Evolutionary conservation across 2,113 vertebrate species (phyloP), one percentile per base, ranked within the genome.

Genomic region (Scomber scombrus): DNA sequence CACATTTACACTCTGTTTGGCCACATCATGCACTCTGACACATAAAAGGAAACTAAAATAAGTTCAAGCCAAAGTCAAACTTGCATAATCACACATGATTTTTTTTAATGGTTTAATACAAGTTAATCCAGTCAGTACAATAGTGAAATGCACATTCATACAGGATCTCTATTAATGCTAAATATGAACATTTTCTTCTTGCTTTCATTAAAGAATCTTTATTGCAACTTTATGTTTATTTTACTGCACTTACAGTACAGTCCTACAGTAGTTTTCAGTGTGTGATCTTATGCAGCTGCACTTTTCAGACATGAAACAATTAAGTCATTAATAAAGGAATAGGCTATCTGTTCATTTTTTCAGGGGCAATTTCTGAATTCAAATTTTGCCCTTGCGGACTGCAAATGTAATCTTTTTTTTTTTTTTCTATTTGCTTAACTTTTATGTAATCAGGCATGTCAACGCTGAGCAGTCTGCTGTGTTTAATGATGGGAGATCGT

Each of bases 261-360:
- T 21, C 50, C 7, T 21, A 21, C 8, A 16, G 26, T 21, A 52
- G 18, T 58, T 19, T 34, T 34, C 12, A 52, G 14, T 51, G n/a
- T 64, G 11, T 64, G 26, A 50, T 71, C n/a, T 34, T 46, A 29
- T 21, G 14, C 40, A 31, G 40, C 66, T 21, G 13, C 6, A 47
- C 49, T 11, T 16, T 46, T 31, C 1, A 19, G 26, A 13, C 6
- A 29, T 60, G 31, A 51, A 52, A 64, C 21, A 31, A 21, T 52
- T 9, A 50, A 69, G 14, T 13, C 4, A 21, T 8, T 52, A 16
- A 2, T 16, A 14, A 3, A 67, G 47, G 18, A 58, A 56, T 43
- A 67, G 43, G 62, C 18, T 66, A 43, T 71, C 31, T 45, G 50
- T 71, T 72, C 31, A 65, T 75, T 65, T 85, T 61, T 50, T 60